Conservation (phyloP, 2,888 invertebrate genomes). For the Diabrotica balteata region DNA sequence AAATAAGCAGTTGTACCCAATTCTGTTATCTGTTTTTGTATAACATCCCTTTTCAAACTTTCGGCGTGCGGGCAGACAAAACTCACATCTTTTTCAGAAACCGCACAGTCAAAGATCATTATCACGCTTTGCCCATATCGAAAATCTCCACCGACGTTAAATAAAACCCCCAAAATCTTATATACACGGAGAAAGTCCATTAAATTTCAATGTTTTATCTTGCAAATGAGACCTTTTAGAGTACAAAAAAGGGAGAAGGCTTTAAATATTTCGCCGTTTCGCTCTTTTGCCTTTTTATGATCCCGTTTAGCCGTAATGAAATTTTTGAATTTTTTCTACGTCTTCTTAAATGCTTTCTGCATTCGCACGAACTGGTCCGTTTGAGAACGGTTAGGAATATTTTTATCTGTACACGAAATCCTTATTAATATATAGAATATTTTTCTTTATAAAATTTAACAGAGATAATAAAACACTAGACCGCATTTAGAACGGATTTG, state of each 20-base stretch:
- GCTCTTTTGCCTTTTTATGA: slow-evolving; percentile 27
- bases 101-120: background rate
- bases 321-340: slow-evolving; percentile 32
- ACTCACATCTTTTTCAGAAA: background rate
- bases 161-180: slow-evolving; percentile 13
- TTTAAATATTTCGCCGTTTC: slow-evolving; percentile 28
- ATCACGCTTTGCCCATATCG: slow-evolving; percentile 4
- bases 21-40: too few species aligned
- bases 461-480: too few species aligned
- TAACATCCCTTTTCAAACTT: too few species aligned
- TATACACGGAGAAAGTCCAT: slow-evolving; percentile 27
- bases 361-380: background rate
- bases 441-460: too few species aligned
- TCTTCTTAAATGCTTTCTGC: slow-evolving; percentile 24
- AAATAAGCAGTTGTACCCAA: too few species aligned
- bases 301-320: slow-evolving; percentile 32
- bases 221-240: slow-evolving; percentile 34
- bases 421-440: too few species aligned
- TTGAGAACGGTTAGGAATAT: background rate
- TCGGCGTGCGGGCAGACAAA: background rate
- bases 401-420: too few species aligned
- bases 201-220: slow-evolving; percentile 40
- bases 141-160: slow-evolving; percentile 11
- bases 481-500: too few species aligned
- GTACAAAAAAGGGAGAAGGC: slow-evolving; percentile 27